A percentile compares a stretch with the other conserved stretches of the same genome.
Evolutionary conservation across 2,113 vertebrate species (phyloP).

Genomic region (Rissa tridactyla): DNA sequence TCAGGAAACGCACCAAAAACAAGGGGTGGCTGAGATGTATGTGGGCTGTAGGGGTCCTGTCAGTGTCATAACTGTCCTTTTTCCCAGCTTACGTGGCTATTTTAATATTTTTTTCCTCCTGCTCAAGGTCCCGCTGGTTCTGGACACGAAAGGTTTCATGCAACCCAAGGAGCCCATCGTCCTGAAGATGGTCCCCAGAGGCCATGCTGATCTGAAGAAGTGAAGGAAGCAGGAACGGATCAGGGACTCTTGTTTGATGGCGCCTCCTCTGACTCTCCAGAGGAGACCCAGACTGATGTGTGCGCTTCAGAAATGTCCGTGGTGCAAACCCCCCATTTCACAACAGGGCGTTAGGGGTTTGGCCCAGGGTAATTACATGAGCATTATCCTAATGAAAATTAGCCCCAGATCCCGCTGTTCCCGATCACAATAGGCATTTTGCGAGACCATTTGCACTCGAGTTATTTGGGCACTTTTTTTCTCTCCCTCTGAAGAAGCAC

Average conservation of each 20-base stretch:
- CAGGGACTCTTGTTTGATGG: not conserved
- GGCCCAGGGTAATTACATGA: not conserved
- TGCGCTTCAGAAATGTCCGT: not conserved
- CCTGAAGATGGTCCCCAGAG: constrained; percentile 76
- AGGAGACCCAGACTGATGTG: not conserved
- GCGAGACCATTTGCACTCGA: constrained; percentile 8
- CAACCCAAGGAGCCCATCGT: constrained; percentile 74
- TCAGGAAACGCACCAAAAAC: not conserved
- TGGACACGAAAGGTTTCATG: constrained; percentile 65
- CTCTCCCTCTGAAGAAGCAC: constrained; percentile 34
- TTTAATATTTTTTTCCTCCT: not conserved
- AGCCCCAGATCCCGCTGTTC: not conserved
- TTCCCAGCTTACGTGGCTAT: not conserved
- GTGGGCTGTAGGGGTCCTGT: not conserved
- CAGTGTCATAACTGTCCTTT: not conserved
- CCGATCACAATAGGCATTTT: constrained; percentile 5
- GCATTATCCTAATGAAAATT: not conserved
- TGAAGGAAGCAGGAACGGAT: not conserved
- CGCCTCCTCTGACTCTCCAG: not conserved
- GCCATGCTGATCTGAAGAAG: not conserved
- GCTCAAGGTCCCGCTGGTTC: constrained; percentile 74
- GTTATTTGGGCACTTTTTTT: not conserved
- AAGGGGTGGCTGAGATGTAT: not conserved
- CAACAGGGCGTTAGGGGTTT: not conserved
- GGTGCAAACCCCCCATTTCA: not conserved